Base-by-base conservation (phyloP, 2,797 vertebrate genomes). In the Tiaroga cobitis region DNA sequence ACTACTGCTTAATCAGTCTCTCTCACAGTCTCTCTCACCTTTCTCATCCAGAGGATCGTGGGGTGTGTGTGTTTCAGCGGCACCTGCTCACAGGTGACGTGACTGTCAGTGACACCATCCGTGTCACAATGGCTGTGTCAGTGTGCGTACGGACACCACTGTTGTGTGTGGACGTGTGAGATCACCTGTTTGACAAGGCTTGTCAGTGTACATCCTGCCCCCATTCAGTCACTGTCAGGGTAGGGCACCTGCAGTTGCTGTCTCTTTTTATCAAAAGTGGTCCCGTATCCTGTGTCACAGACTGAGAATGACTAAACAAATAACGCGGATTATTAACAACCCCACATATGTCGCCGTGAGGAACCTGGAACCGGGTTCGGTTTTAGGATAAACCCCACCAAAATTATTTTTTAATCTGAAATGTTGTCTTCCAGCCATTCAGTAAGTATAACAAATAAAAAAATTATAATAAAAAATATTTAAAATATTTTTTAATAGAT, bases 151-250 rank as follows among this genome's bases (percentile, higher is more conserved):
- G 87, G 85, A 89, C 79, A 84, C 59, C n/a, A 43, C 74, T 85
- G 49, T 81, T 89, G 74, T 85, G 80, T 32, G 75, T 72, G 34
- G 85, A 82, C 82, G 85, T 89, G 87, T 82, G 83, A 80, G 81
- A 84, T 85, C 87, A 88, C 87, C 87, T 90, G 83, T 87, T 80
- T 87, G 80, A 80, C 86, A 78, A 70, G 79, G 79, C 88, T 92
- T 95, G 95, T 96, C 94, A 95, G 78, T 94, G 93, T 92, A 89
- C 92, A 94, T 96, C 94, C 93, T 93, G 92, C 93, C 92, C 91
- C 92, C 92, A 92, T 94, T 96, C 94, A 94, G 92, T 95, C 94
- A 95, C 92, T 95, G 94, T 95, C 95, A 94, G 86, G 87, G 89
- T 91, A 88, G 91, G 92, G 93, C 91, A 90, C 87, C 87, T 84